phyloP scores from a whole-genome alignment of 2,888 invertebrate species.

The Campoletis raptor region DNA sequence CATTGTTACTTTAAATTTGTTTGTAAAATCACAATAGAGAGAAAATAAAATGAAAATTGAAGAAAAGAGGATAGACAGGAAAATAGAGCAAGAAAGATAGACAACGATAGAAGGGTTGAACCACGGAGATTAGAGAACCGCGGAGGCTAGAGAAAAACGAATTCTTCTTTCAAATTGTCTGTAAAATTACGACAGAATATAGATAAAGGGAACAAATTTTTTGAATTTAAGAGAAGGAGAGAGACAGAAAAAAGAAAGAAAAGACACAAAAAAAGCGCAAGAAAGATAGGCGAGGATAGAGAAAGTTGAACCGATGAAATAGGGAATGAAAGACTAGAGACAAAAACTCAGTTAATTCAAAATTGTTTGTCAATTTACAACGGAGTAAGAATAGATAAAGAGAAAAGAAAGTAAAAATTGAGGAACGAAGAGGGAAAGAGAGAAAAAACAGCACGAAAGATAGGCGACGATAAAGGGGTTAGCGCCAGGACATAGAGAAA shows the following conservation, averaged over 20 bases:
- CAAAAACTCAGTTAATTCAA: neutral
- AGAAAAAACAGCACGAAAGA: constrained; percentile 15
- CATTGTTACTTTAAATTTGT: neutral
- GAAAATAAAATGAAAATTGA: neutral
- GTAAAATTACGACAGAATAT: too few species aligned
- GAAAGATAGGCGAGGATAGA: neutral
- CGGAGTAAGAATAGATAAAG: neutral
- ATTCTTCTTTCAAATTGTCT: too few species aligned
- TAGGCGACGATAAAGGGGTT: neutral
- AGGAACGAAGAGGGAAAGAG: neutral
- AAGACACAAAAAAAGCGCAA: neutral
- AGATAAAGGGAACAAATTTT: too few species aligned
- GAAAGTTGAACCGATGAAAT: neutral
- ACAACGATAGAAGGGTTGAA: neutral
- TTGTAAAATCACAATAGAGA: constrained; percentile 3
- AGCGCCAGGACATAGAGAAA: neutral
- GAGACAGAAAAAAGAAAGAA: too few species aligned
- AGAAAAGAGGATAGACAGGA: neutral
- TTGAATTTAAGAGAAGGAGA: too few species aligned
- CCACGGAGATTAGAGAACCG: too few species aligned
- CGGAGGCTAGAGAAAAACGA: too few species aligned
- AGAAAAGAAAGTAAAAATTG: neutral
- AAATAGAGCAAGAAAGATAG: constrained; percentile 18
- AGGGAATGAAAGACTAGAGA: neutral
- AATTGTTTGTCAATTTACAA: constrained; percentile 2